Evolutionary conservation across 2,888 invertebrate species (phyloP), one percentile per base, ranked within the genome.

Genomic region (Hypena proboscidalis): DNA sequence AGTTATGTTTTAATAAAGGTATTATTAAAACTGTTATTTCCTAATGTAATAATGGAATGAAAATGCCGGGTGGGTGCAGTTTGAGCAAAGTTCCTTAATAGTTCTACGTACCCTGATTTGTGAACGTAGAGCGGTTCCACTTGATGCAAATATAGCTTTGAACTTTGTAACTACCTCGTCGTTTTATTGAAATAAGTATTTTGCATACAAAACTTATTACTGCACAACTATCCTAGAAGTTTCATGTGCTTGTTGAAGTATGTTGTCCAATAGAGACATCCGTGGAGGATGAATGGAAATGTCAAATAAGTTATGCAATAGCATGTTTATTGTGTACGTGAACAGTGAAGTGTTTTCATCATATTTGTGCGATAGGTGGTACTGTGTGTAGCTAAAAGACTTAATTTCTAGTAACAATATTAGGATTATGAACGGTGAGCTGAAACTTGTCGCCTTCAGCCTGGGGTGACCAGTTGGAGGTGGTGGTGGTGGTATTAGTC

Each of bases 111-210:
- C 40, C 29, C 32, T 48, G 39, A 50, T 51, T 53, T 58, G 36
- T 38, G 50, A 58, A 58, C 56, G 36, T 44, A 13, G 30, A 29
- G 34, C 38, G 46, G 52, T 47, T 48, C 55, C 51, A 49, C 49
- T 69, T 58, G 45, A 64, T 62, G 66, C 60, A 68, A 67, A 70
- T 62, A 57, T 49, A 53, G 55, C 58, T 67, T 57, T 54, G 53
- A 67, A 68, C 51, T 58, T 32, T 13, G 33, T 15, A 45, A 38
- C 37, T 38, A 26, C 42, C 40, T 37, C 41, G 41, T 39, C 47
- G 51, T 47, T 64, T 52, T 59, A 56, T 52, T 58, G 42, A 58
- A 56, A 56, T 62, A 58, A 56, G 54, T 62, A 57, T 64, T 59
- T 60, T 50, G 30, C 52, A 43, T 44, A 41, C 40, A 53, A 55